Evolutionary conservation across 2,797 vertebrate species (phyloP).

Genomic region (Glossophaga mutica): DNA sequence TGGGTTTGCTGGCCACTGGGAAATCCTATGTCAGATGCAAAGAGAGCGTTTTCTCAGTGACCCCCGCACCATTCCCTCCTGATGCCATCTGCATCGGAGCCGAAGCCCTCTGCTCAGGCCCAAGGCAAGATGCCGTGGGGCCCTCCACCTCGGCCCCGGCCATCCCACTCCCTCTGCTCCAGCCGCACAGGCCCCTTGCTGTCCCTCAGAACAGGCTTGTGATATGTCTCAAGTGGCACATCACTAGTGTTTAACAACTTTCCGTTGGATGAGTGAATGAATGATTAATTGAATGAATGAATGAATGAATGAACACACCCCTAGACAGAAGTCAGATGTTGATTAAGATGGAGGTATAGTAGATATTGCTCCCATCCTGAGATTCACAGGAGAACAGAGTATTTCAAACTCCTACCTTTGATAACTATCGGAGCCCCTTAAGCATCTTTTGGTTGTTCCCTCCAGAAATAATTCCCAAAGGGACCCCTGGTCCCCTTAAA

Average conservation of each 20-base stretch:
- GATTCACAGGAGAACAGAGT: not conserved
- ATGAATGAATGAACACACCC: not conserved
- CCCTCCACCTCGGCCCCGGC: not conserved
- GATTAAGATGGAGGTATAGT: not conserved
- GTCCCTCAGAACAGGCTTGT: not conserved
- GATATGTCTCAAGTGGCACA: not conserved
- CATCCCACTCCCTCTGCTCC: not conserved
- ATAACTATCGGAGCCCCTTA: not conserved
- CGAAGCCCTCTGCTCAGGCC: not conserved
- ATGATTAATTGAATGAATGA: not conserved
- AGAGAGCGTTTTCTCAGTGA: not conserved
- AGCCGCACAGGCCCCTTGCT: fast-evolving
- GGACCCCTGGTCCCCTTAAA: not conserved
- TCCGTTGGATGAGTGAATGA: not conserved
- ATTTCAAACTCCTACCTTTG: not conserved
- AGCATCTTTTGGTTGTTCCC: not conserved
- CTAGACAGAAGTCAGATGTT: not conserved
- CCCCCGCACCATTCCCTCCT: not conserved
- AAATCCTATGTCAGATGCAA: not conserved
- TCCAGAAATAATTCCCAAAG: not conserved
- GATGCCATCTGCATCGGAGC: not conserved
- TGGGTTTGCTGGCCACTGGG: not conserved
- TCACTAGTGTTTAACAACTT: not conserved
- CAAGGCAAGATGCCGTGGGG: not conserved
- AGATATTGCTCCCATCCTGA: not conserved